These are phyloP conservation scores for Clupea harengus DNA, from an alignment of 2,113 vertebrate species.

Conservation along the genomic window DNA sequence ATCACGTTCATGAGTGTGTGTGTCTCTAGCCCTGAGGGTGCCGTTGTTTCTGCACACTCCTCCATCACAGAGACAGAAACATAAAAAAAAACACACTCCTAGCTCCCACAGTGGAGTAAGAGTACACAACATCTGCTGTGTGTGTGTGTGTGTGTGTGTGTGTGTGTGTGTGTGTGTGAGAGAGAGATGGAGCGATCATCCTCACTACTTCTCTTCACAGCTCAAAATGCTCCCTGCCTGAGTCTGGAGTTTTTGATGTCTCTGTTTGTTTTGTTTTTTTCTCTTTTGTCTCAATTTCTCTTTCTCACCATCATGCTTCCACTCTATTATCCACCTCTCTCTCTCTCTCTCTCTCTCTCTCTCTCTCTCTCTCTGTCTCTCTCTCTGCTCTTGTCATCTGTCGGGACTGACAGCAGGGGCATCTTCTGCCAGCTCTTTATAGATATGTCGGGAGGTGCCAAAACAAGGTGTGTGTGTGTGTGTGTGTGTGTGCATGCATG, in stretches of 20 bases:
- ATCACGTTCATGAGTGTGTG: neutral
- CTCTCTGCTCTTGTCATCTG: slow-evolving; percentile 7
- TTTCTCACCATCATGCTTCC: slow-evolving; percentile 13
- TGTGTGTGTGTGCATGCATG: neutral
- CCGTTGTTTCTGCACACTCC: neutral
- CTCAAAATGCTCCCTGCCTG: slow-evolving; percentile 6
- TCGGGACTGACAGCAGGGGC: slow-evolving; percentile 40
- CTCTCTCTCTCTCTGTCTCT: neutral
- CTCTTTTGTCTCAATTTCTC: slow-evolving; percentile 14
- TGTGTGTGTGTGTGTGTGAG: slow-evolving; percentile 7
- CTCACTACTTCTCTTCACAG: neutral
- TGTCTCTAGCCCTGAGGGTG: neutral
- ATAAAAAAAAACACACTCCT: slow-evolving; percentile 7
- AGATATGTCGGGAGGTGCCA: slow-evolving; percentile 36
- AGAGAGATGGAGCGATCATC: slow-evolving; percentile 19
- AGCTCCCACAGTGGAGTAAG: slow-evolving; percentile 1
- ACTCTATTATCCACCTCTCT: neutral
- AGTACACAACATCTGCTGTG: slow-evolving; percentile 18
- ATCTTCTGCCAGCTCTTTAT: slow-evolving; percentile 38
- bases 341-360: neutral
- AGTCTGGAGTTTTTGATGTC: slow-evolving; percentile 31
- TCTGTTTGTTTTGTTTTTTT: slow-evolving; percentile 41
- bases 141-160: slow-evolving; percentile 25
- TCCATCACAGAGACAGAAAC: slow-evolving; percentile 11
- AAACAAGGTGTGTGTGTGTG: neutral